A percentile compares a stretch with the other conserved stretches of the same genome.
These are phyloP conservation scores for Drosophila tristis DNA, from an alignment of 1,140 invertebrate species.

Conservation along the genomic window DNA sequence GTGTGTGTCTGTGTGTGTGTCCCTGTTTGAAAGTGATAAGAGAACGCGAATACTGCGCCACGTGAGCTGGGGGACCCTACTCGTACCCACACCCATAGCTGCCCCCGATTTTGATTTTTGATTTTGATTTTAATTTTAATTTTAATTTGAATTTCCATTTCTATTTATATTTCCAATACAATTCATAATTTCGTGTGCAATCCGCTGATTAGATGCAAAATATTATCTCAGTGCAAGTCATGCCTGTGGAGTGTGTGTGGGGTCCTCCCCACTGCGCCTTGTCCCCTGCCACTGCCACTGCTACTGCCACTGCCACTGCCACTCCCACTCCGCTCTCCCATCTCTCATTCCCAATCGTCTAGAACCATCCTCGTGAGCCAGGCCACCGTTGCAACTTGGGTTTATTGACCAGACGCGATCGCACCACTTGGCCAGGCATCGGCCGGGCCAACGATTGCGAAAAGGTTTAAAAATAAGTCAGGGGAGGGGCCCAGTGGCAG, in stretches of 20 bases:
- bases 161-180: not conserved
- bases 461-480: slow-evolving; percentile 47
- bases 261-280: slow-evolving; percentile 7
- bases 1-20: not conserved
- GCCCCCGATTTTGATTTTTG: slow-evolving; percentile 27
- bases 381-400: not conserved
- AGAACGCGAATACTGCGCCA: slow-evolving; percentile 62
- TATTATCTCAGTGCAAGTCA: slow-evolving; percentile 18
- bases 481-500: no score
- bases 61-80: slow-evolving; percentile 46
- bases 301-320: no score
- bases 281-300: not conserved
- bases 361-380: no score
- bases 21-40: slow-evolving; percentile 55
- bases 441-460: not conserved
- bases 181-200: slow-evolving; percentile 38
- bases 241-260: slow-evolving; percentile 9
- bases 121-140: no score
- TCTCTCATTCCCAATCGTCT: no score
- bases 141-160: no score
- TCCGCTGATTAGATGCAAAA: slow-evolving; percentile 58
- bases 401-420: slow-evolving; percentile 1
- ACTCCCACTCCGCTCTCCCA: not conserved
- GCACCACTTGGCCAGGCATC: no score
- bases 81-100: not conserved